These are phyloP conservation scores for Ceratina australensis DNA, from an alignment of 1,140 invertebrate genomes.

Conservation along the genomic window DNA sequence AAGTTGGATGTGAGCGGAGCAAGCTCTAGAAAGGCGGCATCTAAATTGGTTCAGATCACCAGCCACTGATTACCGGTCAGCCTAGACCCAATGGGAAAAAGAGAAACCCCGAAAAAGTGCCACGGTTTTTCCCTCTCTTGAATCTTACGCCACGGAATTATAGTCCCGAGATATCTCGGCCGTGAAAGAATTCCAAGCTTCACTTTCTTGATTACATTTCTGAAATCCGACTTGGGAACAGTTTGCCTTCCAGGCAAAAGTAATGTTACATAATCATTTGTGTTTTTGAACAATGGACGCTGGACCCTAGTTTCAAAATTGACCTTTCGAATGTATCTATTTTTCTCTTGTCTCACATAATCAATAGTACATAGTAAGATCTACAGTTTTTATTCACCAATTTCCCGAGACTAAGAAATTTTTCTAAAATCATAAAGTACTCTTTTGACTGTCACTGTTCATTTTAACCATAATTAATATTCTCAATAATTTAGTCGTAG, in stretches of 20 bases:
- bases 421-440: too few relatives aligned
- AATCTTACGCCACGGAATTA: not conserved
- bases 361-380: too few relatives aligned
- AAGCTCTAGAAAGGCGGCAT: constrained; percentile 42
- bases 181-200: constrained; percentile 26
- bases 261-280: too few relatives aligned
- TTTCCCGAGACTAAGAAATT: too few relatives aligned
- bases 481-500: too few relatives aligned
- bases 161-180: not conserved
- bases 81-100: constrained; percentile 21
- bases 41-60: constrained; percentile 58
- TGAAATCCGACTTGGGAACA: not conserved
- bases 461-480: too few relatives aligned
- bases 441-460: too few relatives aligned
- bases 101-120: constrained; percentile 20
- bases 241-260: too few relatives aligned
- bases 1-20: not conserved
- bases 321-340: too few relatives aligned
- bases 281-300: not conserved
- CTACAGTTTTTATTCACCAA: too few relatives aligned
- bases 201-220: not conserved
- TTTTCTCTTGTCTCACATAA: too few relatives aligned
- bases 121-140: not conserved
- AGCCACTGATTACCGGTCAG: constrained; percentile 24
- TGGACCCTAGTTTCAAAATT: too few relatives aligned